These are phyloP conservation scores for Ursus arctos DNA, from an alignment of 2,113 vertebrate species.

Conservation along the genomic window DNA sequence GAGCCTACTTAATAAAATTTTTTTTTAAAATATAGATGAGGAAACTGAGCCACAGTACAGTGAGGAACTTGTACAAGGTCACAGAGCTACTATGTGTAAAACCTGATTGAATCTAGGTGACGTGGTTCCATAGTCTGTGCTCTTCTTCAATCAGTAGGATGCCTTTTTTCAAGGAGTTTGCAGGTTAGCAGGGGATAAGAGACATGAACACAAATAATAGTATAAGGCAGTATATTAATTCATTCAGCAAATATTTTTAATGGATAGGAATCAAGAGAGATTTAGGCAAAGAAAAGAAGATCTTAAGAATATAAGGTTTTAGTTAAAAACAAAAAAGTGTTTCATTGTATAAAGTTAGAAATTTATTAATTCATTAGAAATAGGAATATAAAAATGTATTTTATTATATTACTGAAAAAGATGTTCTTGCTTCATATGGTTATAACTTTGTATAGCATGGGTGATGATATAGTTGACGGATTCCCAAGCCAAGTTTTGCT, in stretches of 20 bases:
- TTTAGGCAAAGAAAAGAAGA: not conserved
- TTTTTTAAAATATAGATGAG: not conserved
- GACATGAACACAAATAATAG: not conserved
- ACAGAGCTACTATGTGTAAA: not conserved
- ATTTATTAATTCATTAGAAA: not conserved
- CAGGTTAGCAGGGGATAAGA: not conserved
- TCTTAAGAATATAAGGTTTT: slow-evolving; percentile 29
- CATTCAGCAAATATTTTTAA: slow-evolving; percentile 31
- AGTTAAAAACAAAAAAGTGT: slow-evolving; percentile 33
- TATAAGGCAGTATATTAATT: not conserved
- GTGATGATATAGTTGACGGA: not conserved
- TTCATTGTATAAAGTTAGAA: not conserved
- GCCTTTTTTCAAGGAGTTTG: not conserved
- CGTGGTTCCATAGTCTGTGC: not conserved
- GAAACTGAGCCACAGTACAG: not conserved
- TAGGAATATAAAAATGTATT: not conserved
- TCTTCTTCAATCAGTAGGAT: not conserved
- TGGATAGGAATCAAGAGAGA: not conserved
- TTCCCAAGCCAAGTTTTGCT: not conserved
- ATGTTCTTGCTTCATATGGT: not conserved
- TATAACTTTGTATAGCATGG: not conserved
- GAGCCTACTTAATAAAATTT: not conserved
- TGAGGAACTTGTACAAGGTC: not conserved
- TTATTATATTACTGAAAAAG: not conserved
- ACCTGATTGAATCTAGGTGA: not conserved